These are phyloP conservation scores for Chrysolina haemoptera DNA, from an alignment of 2,888 invertebrate species.

Conservation along the genomic window DNA sequence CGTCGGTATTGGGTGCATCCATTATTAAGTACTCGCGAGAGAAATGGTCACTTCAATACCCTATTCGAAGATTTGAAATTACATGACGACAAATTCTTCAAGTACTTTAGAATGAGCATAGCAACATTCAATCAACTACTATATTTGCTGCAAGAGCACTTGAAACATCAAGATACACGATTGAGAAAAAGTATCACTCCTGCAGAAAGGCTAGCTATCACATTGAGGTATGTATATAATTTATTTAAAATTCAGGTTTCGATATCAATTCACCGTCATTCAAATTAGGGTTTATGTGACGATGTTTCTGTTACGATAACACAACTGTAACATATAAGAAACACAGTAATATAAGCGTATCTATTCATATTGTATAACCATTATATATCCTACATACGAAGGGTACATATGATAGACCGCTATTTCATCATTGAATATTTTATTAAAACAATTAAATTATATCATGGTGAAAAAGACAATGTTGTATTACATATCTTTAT, in stretches of 20 bases:
- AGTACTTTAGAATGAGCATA: not conserved
- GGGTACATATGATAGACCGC: too few relatives aligned
- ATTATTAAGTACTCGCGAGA: constrained; percentile 1
- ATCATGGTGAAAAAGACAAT: too few relatives aligned
- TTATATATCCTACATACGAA: too few relatives aligned
- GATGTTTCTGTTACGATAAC: constrained; percentile 1
- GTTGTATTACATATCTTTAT: too few relatives aligned
- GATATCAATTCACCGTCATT: constrained; percentile 1
- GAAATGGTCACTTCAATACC: not conserved
- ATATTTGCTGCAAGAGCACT: not conserved
- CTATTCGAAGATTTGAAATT: not conserved
- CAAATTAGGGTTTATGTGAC: not conserved
- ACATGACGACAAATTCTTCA: not conserved
- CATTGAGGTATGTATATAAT: constrained; percentile 1
- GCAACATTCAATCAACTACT: not conserved
- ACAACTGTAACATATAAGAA: not conserved
- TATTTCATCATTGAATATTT: too few relatives aligned
- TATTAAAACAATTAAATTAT: too few relatives aligned
- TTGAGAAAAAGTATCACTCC: not conserved
- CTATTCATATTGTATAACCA: too few relatives aligned
- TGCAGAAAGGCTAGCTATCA: not conserved
- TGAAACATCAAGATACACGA: not conserved
- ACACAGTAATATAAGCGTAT: too few relatives aligned
- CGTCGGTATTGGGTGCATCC: not conserved
- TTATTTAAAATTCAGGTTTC: not conserved